Evolutionary conservation across 2,888 invertebrate species (phyloP).

Genomic region (Dryobotodes eremita): DNA sequence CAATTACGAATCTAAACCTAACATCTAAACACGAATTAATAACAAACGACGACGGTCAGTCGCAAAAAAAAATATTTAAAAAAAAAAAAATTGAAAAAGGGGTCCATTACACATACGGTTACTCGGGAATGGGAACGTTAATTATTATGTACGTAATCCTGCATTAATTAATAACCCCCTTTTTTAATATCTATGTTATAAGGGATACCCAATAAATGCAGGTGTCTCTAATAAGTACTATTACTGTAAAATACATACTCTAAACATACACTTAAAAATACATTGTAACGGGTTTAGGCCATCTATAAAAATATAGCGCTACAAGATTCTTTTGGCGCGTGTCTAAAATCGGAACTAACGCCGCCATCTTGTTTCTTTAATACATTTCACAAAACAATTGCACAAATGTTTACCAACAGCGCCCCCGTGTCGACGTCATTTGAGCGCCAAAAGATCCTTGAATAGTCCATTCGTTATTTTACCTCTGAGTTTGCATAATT

Average conservation of each 20-base stretch:
- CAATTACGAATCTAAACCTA: slow-evolving; percentile 44
- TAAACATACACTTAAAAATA: slow-evolving; percentile 53
- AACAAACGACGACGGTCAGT: slow-evolving; percentile 48
- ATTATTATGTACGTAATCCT: slow-evolving; percentile 24
- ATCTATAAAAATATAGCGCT: slow-evolving; percentile 35
- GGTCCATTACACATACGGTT: slow-evolving; percentile 37
- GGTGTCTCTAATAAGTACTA: slow-evolving; percentile 16
- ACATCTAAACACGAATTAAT: slow-evolving; percentile 48
- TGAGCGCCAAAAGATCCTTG: not conserved
- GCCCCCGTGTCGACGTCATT: too few species aligned
- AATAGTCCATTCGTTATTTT: too few species aligned
- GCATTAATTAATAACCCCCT: not conserved
- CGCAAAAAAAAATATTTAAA: slow-evolving; percentile 7
- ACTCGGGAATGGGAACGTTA: slow-evolving; percentile 25
- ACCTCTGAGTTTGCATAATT: too few species aligned
- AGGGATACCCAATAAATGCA: slow-evolving; percentile 6
- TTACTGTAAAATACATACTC: slow-evolving; percentile 34
- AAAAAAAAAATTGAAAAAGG: slow-evolving; percentile 32
- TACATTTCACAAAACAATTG: not conserved
- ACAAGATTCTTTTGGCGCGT: not conserved
- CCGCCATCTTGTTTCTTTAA: not conserved
- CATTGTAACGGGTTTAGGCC: slow-evolving; percentile 58
- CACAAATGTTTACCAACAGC: not conserved
- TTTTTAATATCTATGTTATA: slow-evolving; percentile 7
- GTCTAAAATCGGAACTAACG: not conserved